Evolutionary conservation across 2,888 invertebrate species (phyloP), one percentile per base, ranked within the genome.

Genomic region (Eupithecia subfuscata): DNA sequence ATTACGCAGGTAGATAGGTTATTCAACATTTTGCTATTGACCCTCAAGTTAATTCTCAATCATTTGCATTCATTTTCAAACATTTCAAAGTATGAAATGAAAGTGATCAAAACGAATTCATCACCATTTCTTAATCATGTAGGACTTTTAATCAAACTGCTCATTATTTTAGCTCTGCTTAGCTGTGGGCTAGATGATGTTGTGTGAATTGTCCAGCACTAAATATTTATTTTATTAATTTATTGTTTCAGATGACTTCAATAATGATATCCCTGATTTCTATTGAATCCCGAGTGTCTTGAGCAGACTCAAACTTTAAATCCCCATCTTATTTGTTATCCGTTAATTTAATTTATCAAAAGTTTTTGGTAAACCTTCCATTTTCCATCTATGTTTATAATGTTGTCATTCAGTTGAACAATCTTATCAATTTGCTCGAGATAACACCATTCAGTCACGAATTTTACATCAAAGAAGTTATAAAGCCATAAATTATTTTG

Each of bases 341-440:
- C 40, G 22, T 45, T 14, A 34, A 9, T 34, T 18, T 37, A n/a
- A 65, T 65, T 64, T 40, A 40, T 65, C n/a, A 37, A n/a, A 65
- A 12, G 0, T 37, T 63, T 65, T 65, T 56, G 22, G 22, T 11
- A 52, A 2, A 37, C 18, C 65, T 40, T 37, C 65, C 65, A n/a
- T 12, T 40, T 40, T 40, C 18, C 11, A 40, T 67, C 80, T 76
- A 82, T 82, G 80, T 75, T 77, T 65, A 88, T 78, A 68, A 88
- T 88, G 84, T 87, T 84, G 83, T 81, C 63, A 87, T 88, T 88
- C 85, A 87, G 86, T 84, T 87, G 85, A 90, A 84, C 86, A 89
- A 88, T 90, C 90, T 93, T 93, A 94, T 94, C 92, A 90, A 87
- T 92, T 90, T 93, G 92, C 92, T 93, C 91, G 89, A 89, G 92